phyloP scores from a whole-genome alignment of 1,140 invertebrate species.

The Bombus breviceps region DNA sequence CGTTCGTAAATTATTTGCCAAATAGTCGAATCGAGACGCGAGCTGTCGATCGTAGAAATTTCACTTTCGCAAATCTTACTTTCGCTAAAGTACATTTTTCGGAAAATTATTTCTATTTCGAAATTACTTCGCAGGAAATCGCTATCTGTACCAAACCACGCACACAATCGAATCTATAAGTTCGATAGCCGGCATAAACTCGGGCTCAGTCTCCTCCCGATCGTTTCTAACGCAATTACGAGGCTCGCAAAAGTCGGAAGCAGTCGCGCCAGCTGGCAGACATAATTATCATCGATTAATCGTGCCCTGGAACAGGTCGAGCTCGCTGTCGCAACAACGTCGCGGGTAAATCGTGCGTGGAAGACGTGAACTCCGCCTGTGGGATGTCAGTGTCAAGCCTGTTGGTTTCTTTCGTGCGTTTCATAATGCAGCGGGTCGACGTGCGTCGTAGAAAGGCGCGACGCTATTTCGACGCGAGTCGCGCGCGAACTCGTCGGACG shows the following conservation, averaged over 20 bases:
- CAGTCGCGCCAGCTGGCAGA: neutral
- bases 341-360: slow-evolving; percentile 17
- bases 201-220: no score
- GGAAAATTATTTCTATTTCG: no score
- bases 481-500: slow-evolving; percentile 33
- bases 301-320: neutral
- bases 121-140: no score
- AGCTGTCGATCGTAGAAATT: no score
- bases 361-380: neutral
- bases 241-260: neutral
- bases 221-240: neutral
- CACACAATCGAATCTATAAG: no score
- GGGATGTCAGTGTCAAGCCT: slow-evolving; percentile 32
- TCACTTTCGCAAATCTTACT: no score
- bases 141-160: no score
- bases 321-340: slow-evolving; percentile 5
- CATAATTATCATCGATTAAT: slow-evolving; percentile 33
- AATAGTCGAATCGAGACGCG: no score
- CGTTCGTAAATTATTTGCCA: no score
- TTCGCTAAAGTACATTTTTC: no score
- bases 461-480: slow-evolving; percentile 16
- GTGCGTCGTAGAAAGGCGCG: neutral
- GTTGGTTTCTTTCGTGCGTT: slow-evolving; percentile 22
- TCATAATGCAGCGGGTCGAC: slow-evolving; percentile 9
- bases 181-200: no score